Evolutionary conservation across 2,888 invertebrate genomes (phyloP), one percentile per base, ranked within the genome.

Genomic region (Drepanosiphum platanoidis): DNA sequence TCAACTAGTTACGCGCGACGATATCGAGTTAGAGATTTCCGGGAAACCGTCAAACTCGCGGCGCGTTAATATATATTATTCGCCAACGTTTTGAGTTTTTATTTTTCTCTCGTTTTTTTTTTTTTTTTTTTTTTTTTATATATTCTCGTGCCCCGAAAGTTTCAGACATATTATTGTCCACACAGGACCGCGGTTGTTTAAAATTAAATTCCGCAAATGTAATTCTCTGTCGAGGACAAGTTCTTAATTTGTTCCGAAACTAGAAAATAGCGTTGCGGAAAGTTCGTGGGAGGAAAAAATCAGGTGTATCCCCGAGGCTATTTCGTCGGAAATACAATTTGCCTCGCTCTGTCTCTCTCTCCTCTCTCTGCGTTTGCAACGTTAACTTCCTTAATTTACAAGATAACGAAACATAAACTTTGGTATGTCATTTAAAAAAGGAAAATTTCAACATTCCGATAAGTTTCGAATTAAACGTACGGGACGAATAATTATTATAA

Each of bases 171-270:
- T 61, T n/a, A 32, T 42, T 42, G 61, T 64, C 61, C 39, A 72
- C n/a, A 22, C 64, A 7, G n/a, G n/a, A 11, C 39, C 39, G 13
- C 71, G 15, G 72, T 61, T 61, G 42, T 42, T 64, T 64, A 32
- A 72, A 72, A 82, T 72, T 72, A 72, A 61, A 64, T 82, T 72
- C n/a, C 4, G n/a, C 39, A 72, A 61, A 82, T 39, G 39, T 42
- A 82, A 72, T 64, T 61, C n/a, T 82, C 39, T 72, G 72, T 42
- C 61, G 42, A n/a, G 30, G 61, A 72, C 72, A 82, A 64, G 82
- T 72, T 82, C 72, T 64, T 82, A 82, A 82, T 82, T 82, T 72
- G 72, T 72, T 82, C 11, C n/a, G 32, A 82, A 72, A 72, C 82
- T 64, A 72, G 72, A 71, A 72, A 72, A 72, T 42, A n/a, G 72